These are phyloP conservation scores for Rhopalosiphum padi DNA, from an alignment of 1,140 invertebrate species.

Conservation along the genomic window DNA sequence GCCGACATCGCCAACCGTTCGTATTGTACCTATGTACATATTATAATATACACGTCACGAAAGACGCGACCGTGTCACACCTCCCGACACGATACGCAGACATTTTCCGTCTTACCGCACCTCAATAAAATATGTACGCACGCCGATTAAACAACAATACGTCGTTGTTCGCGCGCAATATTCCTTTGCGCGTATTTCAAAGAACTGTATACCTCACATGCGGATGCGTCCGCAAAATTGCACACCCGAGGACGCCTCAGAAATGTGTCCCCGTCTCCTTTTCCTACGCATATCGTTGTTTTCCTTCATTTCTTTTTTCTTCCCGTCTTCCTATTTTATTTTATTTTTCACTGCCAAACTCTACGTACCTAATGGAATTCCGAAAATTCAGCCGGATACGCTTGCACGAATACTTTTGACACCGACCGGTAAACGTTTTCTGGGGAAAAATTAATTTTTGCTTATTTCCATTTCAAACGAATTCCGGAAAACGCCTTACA, in stretches of 20 bases:
- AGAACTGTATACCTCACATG: neutral
- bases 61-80: too few species aligned
- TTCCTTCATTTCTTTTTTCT: neutral
- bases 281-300: neutral
- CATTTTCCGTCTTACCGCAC: too few species aligned
- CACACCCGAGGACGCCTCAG: neutral
- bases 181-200: neutral
- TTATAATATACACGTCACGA: neutral
- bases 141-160: neutral
- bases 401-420: neutral
- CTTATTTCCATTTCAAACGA: constrained; percentile 27
- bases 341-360: neutral
- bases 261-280: neutral
- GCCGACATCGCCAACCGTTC: neutral
- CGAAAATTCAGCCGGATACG: neutral
- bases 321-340: neutral
- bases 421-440: neutral
- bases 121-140: neutral
- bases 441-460: constrained; percentile 12
- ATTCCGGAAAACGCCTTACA: neutral
- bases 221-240: neutral
- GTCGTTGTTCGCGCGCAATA: neutral
- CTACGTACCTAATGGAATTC: neutral
- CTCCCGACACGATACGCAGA: neutral
- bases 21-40: neutral